phyloP scores from a whole-genome alignment of 2,797 vertebrate species.

The Sebastes trivittatus region DNA sequence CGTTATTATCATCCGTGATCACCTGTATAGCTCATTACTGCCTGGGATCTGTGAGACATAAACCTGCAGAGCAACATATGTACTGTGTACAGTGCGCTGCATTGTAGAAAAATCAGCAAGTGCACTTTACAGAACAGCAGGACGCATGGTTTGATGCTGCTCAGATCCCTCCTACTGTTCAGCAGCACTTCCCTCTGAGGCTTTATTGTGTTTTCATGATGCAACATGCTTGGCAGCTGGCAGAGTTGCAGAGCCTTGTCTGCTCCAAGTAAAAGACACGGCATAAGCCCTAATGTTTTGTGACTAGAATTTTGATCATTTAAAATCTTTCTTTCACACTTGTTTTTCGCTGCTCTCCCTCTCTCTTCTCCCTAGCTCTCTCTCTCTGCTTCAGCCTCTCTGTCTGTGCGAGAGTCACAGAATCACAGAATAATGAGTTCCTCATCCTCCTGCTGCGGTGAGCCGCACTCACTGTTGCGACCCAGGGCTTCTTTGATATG shows the following conservation, averaged over 20 bases:
- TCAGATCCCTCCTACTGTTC: conserved; percentile 65
- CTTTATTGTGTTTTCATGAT: conserved; percentile 73
- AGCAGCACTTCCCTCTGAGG: conserved; percentile 61
- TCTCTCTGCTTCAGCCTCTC: conserved; percentile 45
- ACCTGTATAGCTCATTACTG: conserved; percentile 50
- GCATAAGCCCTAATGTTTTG: conserved; percentile 60
- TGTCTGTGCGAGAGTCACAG: conserved; percentile 52
- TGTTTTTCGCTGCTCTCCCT: conserved; percentile 46
- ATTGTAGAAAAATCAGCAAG: conserved; percentile 15
- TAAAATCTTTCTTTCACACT: conserved; percentile 60
- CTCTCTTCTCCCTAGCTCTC: conserved; percentile 1
- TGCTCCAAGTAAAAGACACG: conserved; percentile 58
- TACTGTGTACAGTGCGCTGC: not conserved
- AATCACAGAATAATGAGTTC: conserved; percentile 75
- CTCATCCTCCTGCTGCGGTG: conserved; percentile 58
- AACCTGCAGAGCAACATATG: conserved; percentile 25
- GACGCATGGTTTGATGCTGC: conserved; percentile 43
- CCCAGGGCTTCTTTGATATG: conserved; percentile 65
- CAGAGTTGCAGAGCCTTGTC: conserved; percentile 55
- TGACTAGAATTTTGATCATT: conserved; percentile 76
- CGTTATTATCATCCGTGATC: conserved; percentile 61
- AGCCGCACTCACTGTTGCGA: conserved; percentile 57
- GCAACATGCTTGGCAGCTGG: conserved; percentile 70
- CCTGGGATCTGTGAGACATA: not conserved
- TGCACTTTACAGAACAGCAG: conserved; percentile 47